These are phyloP conservation scores for Scaptomyza cyrtandrae DNA, from an alignment of 2,888 invertebrate genomes.

Conservation along the genomic window DNA sequence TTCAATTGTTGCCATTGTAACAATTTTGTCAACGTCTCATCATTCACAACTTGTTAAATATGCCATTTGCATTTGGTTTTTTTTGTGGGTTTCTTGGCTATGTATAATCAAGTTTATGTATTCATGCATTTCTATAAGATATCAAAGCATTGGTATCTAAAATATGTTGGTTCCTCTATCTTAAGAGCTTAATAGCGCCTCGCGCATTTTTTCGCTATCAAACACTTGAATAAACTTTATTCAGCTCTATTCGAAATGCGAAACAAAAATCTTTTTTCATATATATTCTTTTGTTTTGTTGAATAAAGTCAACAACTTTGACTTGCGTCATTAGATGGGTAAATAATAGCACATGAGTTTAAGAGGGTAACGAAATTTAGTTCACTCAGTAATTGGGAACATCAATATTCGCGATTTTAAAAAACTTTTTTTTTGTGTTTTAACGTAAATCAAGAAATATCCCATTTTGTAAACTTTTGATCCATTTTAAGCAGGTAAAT, in stretches of 20 bases:
- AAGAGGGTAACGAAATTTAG: too few relatives aligned
- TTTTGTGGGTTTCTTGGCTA: slow-evolving; percentile 12
- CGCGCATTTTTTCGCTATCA: neutral
- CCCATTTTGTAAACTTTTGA: too few relatives aligned
- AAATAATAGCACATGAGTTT: too few relatives aligned
- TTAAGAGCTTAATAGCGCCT: neutral
- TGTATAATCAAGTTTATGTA: neutral
- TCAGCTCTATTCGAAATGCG: neutral
- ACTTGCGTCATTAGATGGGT: neutral
- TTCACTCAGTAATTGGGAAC: too few relatives aligned
- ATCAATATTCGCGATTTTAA: too few relatives aligned
- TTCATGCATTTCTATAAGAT: neutral
- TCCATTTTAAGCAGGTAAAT: too few relatives aligned
- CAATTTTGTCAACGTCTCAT: slow-evolving; percentile 49
- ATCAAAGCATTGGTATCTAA: neutral
- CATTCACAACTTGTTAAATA: slow-evolving; percentile 49
- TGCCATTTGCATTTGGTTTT: slow-evolving; percentile 5
- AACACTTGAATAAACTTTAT: slow-evolving; percentile 39
- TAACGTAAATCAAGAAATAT: too few relatives aligned
- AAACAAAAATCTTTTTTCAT: slow-evolving; percentile 19
- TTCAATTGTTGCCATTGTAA: slow-evolving; percentile 70
- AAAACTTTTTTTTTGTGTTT: too few relatives aligned
- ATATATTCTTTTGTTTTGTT: slow-evolving; percentile 6
- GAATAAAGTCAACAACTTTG: slow-evolving; percentile 10
- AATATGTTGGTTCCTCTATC: neutral